These are phyloP conservation scores for Nephila pilipes DNA, from an alignment of 1,140 invertebrate species.

Conservation along the genomic window DNA sequence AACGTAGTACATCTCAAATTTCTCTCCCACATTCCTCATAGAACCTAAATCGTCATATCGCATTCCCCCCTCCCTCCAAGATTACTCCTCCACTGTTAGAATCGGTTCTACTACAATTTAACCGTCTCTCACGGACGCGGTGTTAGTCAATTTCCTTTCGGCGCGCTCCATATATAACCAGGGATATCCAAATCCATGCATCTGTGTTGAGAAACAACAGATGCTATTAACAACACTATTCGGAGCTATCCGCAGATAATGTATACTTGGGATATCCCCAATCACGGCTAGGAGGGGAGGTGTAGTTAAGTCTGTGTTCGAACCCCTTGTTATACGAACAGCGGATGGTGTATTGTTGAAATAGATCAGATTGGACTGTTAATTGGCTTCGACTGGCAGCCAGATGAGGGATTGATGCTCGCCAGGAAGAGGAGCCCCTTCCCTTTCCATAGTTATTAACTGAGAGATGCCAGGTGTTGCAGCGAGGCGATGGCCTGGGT, in stretches of 20 bases:
- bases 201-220: conserved; percentile 70
- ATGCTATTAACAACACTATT: conserved; percentile 70
- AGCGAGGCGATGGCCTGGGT: neutral
- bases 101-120: neutral
- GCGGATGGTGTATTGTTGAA: conserved; percentile 51
- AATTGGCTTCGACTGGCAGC: conserved; percentile 66
- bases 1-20: neutral
- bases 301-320: conserved; percentile 10
- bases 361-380: conserved; percentile 71
- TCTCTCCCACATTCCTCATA: neutral
- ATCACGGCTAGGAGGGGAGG: neutral
- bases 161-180: conserved; percentile 3
- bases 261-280: conserved; percentile 8
- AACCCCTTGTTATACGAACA: conserved; percentile 32
- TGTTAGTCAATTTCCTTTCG: conserved; percentile 4
- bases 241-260: conserved; percentile 66
- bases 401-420: conserved; percentile 71
- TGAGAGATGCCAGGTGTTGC: conserved; percentile 68
- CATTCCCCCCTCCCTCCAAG: neutral
- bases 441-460: conserved; percentile 60
- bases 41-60: neutral
- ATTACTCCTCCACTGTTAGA: neutral
- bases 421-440: conserved; percentile 24
- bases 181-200: conserved; percentile 6
- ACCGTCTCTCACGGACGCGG: neutral